Base-by-base conservation (phyloP, 2,113 vertebrate species). In the Neolamprologus ventralis region DNA sequence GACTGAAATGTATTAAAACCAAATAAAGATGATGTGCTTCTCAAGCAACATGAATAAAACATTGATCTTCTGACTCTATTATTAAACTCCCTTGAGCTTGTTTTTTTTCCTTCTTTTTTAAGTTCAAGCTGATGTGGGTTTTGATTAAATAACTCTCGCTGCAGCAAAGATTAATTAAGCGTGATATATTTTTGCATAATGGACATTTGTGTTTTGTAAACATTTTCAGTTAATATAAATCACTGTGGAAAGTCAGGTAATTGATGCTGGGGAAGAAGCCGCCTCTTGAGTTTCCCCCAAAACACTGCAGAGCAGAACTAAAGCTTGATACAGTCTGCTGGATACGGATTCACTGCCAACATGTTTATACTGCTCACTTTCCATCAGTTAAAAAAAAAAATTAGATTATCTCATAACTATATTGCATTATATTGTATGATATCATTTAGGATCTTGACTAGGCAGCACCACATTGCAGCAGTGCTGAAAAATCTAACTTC, bases 151-250 rank as follows among this genome's bases (percentile, higher is more conserved):
- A 87, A 84, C 49, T 85, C 49, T 80, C 13, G 40, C 54, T 49
- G 82, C 80, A 35, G 80, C 75, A 83, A 82, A 90, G 85, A 90
- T 87, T 88, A 85, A 94, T 95, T 87, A 87, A 81, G 65, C 47
- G 9, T 78, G 80, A 87, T 85, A 53, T 63, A 87, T 26, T 91
- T 95, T 91, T 92, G 85, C 89, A 90, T 92, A 91, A 93, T 87
- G 82, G 51, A 17, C 68, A 63, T 78, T 91, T 90, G 68, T 89
- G 85, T 91, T 91, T 51, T 73, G 90, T 88, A 89, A 93, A 94
- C 83, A 89, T 71, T 90, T 92, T 89, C 26, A 85, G n/a, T 83
- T 68, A 51, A 54, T 86, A 91, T 89, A 88, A 93, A 93, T 93
- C 89, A 92, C 26, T 37, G 35, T 28, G 47, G 53, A 80, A 84